Evolutionary conservation across 1,140 invertebrate genomes (phyloP).

Genomic region (Armadillidium nasatum): DNA sequence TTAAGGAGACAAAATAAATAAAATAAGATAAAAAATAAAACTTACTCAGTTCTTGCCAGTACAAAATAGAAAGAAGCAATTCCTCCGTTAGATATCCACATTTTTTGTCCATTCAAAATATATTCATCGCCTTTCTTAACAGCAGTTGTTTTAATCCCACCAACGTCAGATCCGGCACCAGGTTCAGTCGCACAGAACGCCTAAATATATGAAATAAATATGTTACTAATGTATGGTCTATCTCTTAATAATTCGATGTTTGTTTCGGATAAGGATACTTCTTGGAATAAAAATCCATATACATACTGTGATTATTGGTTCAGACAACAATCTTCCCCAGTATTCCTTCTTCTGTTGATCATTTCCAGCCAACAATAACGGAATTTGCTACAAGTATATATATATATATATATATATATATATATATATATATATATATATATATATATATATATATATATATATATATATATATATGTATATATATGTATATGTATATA

Average conservation of each 20-base stretch:
- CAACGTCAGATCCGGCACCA: conserved; percentile 86
- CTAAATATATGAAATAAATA: neutral
- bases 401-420: conserved; percentile 9
- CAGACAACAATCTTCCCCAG: conserved; percentile 40
- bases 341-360: conserved; percentile 90
- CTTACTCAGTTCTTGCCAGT: conserved; percentile 68
- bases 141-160: conserved; percentile 82
- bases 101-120: conserved; percentile 93
- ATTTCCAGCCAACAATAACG: conserved; percentile 76
- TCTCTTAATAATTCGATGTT: too few species aligned
- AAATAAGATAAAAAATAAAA: too few species aligned
- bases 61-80: conserved; percentile 97
- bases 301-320: too few species aligned
- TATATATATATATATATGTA: conserved; percentile 3
- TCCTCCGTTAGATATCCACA: conserved; percentile 99
- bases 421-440: conserved; percentile 8
- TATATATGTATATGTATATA: conserved; percentile 2
- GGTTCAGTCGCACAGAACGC: conserved; percentile 66
- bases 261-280: too few species aligned
- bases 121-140: conserved; percentile 90
- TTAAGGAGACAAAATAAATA: too few species aligned
- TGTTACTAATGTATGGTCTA: too few species aligned
- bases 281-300: too few species aligned
- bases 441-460: conserved; percentile 9
- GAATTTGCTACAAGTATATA: conserved; percentile 50